phyloP scores from a whole-genome alignment of 2,113 vertebrate genomes.

The Madoqua kirkii region DNA sequence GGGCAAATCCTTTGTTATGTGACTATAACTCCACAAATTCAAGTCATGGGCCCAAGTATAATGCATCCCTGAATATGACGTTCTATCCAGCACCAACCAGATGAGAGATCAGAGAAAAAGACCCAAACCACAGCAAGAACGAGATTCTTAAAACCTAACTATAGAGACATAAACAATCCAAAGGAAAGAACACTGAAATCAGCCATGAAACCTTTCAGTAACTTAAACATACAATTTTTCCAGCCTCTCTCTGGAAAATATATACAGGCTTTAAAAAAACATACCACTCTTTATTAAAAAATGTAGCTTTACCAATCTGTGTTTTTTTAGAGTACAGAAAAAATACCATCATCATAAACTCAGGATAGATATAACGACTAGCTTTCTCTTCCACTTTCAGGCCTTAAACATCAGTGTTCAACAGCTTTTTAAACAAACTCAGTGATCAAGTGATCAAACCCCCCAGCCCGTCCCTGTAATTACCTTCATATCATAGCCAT shows the following conservation, averaged over 20 bases:
- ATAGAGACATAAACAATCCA: background rate
- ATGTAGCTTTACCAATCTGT: background rate
- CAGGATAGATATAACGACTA: background rate
- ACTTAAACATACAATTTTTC: background rate
- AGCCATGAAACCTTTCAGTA: background rate
- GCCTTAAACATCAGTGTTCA: background rate
- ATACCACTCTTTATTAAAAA: background rate
- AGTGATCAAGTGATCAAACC: background rate
- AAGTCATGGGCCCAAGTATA: background rate
- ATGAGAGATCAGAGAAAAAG: background rate
- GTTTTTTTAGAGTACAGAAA: background rate
- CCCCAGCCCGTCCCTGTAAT: background rate
- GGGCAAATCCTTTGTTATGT: background rate
- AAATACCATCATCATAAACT: background rate
- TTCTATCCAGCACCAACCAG: background rate
- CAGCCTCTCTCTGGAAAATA: background rate
- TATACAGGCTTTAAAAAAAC: background rate
- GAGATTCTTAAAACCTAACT: background rate
- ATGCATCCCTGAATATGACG: background rate
- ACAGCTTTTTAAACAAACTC: background rate
- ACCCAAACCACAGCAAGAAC: background rate
- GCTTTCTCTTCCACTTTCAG: background rate
- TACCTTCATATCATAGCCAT: conserved; percentile 96
- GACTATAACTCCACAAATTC: background rate
- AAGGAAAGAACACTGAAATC: background rate